Base-by-base conservation (phyloP, 2,113 vertebrate genomes). In the Eptatretus burgeri region DNA sequence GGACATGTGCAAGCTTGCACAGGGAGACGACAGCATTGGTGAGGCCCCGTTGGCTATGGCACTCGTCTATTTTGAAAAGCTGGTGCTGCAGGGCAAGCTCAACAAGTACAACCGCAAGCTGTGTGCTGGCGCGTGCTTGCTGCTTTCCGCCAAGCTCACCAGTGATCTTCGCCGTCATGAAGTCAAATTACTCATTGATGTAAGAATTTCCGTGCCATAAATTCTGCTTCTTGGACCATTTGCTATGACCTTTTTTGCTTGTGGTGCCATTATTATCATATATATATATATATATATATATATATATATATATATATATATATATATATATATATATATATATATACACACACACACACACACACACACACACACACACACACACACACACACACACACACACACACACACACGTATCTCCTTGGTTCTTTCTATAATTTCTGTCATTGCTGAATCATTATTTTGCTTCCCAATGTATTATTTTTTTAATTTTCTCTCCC, bases 71-170 rank as follows among this genome's bases (percentile, higher is more conserved):
- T 98, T 98, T 63, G 89, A 98, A 73, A 98, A 95, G 74, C 84
- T 95, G 1, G 85, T 86, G 66, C 83, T 94, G 71, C 87, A 83
- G 73, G 91, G 91, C 64, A 96, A 94, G 71, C 81, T 98, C 41
- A 81, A 93, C 79, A 98, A 98, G 71, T 89, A 94, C 75, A 98
- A 98, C 73, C 82, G 91, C 68, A 98, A 98, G 69, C 84, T 98
- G 52, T 98, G 91, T 63, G 79, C 91, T 1, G 88, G 91, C 10
- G 91, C 89, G 1, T 98, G 91, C 64, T 79, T 98, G 67, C 79
- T 98, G 13, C 71, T 98, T 65, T 89, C 91, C 1, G 87, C 89
- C 70, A 96, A 96, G 76, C 87, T 98, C 12, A 83, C 85, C 51
- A 93, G 87, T 17, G 91, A 96, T 73, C 84, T 98, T 66, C 84